These are phyloP conservation scores for Pinna nobilis DNA, from an alignment of 1,140 invertebrate genomes.

Conservation along the genomic window DNA sequence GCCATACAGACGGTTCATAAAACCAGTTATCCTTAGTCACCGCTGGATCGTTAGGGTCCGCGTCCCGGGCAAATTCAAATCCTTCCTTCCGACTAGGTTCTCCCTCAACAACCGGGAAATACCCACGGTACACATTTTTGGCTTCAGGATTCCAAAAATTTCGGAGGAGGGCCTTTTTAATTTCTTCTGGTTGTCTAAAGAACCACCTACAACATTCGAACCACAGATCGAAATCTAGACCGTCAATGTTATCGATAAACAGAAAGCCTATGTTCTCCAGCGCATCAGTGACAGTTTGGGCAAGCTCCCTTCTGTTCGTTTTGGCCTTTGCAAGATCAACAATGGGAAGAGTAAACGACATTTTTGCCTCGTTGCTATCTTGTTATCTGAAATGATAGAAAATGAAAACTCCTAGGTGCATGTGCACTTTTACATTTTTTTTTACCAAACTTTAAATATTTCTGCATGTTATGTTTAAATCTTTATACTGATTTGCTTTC, in stretches of 20 bases:
- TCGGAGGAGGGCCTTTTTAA: constrained; percentile 44
- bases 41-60: constrained; percentile 25
- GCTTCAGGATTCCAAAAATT: constrained; percentile 56
- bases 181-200: constrained; percentile 48
- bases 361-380: too few species aligned
- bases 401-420: too few species aligned
- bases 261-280: constrained; percentile 59
- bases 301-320: constrained; percentile 40
- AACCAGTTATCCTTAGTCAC: constrained; percentile 49
- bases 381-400: too few species aligned
- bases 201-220: constrained; percentile 55
- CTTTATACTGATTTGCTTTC: too few species aligned
- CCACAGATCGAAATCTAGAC: constrained; percentile 47
- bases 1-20: constrained; percentile 50
- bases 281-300: constrained; percentile 46
- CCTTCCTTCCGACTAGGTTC: constrained; percentile 55
- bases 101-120: constrained; percentile 52
- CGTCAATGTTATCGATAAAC: constrained; percentile 55
- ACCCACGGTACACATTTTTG: constrained; percentile 59
- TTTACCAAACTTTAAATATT: too few species aligned
- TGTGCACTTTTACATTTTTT: too few species aligned
- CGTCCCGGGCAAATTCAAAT: constrained; percentile 57
- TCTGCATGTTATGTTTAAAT: too few species aligned
- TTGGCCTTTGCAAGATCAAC: constrained; percentile 46
- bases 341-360: constrained; percentile 47